phyloP scores from a whole-genome alignment of 2,113 vertebrate genomes.

The Tiliqua scincoides region DNA sequence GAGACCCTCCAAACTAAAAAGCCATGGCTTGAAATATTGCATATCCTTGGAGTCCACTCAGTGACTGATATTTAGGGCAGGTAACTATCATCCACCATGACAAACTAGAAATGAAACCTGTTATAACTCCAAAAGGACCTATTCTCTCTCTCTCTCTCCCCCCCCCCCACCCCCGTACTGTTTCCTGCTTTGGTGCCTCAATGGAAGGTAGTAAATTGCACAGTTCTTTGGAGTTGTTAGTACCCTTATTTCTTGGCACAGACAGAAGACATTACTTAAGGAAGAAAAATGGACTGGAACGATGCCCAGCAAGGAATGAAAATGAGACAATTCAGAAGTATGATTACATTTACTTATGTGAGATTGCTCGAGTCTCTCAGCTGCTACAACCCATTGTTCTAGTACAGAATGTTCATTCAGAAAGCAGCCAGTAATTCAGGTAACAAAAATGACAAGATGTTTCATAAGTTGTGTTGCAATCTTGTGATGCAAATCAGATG shows the following conservation, averaged over 20 bases:
- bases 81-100: neutral
- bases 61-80: neutral
- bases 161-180: neutral
- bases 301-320: neutral
- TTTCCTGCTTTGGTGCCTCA: neutral
- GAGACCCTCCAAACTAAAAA: neutral
- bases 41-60: neutral
- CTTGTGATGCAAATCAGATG: neutral
- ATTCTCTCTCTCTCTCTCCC: neutral
- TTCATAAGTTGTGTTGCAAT: neutral
- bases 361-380: slow-evolving; percentile 21
- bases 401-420: neutral
- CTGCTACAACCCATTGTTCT: slow-evolving; percentile 14
- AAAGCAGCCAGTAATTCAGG: neutral
- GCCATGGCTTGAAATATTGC: neutral
- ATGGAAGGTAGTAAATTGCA: neutral
- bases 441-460: slow-evolving; percentile 7
- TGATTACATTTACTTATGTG: slow-evolving; percentile 8
- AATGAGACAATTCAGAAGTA: neutral
- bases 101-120: neutral
- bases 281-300: neutral
- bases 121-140: neutral
- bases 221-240: neutral
- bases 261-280: neutral
- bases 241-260: slow-evolving; percentile 17